Evolutionary conservation across 2,797 vertebrate genomes (phyloP), one percentile per base, ranked within the genome.

Genomic region (Molossus molossus): DNA sequence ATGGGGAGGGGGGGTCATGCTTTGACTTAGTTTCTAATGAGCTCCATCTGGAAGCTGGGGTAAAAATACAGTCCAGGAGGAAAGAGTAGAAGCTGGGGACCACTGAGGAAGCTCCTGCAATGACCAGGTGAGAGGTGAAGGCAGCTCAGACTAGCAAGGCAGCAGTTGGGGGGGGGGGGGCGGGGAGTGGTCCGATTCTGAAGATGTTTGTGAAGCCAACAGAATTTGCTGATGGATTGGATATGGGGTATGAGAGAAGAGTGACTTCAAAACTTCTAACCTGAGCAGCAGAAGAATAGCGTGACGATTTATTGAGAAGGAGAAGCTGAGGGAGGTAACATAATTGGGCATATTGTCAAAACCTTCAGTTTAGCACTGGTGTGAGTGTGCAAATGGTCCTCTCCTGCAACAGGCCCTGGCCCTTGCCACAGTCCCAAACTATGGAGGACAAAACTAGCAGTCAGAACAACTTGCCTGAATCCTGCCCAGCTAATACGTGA

Each of bases 1-100:
- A 87, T 48, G 27, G 57, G 79, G 69, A 55, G 27, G 58, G 33
- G 33, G 58, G 33, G 50, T 27, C 21, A 14, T 77, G 60, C 67
- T 83, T 91, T 94, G 81, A 77, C 70, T 85, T 79, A 64, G 33
- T 87, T 92, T 93, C 81, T 84, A 58, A 80, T 90, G 77, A 90
- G 53, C 85, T 73, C 62, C 77, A 76, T 87, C 77, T 88, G 93
- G 64, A 37, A 70, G 33, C 70, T 67, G 45, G 48, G 53, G 37
- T 83, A 64, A 72, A 80, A 79, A 76, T 57, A 64, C 69, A 76
- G 65, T 27, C 6, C 12, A 60, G 37, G 70, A 91, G 25, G n/a
- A 29, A 50, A 79, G 72, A 70, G 25, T 29, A 6, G 69, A 73
- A 87, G 80, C 50, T 27, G 40, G 37, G 83, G 11, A 64, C n/a